These are phyloP conservation scores for Riparia riparia DNA, from an alignment of 2,113 vertebrate species.

Conservation along the genomic window DNA sequence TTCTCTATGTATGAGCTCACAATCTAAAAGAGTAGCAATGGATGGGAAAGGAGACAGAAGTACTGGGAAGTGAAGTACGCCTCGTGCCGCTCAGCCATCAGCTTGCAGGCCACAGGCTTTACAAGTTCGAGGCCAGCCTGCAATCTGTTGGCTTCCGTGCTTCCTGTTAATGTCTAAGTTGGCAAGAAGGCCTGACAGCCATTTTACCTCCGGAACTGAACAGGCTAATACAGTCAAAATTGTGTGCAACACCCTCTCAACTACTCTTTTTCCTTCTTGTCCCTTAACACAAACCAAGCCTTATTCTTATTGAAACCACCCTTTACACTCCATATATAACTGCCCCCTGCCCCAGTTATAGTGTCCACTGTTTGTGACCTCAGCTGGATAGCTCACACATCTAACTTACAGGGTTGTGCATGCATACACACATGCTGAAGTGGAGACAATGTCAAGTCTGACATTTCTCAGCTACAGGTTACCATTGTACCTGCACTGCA, in stretches of 20 bases:
- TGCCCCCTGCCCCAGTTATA: fast-evolving
- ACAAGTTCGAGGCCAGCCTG: fast-evolving
- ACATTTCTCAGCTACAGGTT: background rate
- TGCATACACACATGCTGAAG: background rate
- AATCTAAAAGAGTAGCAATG: background rate
- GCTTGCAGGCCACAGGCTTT: background rate
- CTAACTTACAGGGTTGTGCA: background rate
- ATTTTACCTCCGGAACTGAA: background rate
- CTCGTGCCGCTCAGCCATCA: background rate
- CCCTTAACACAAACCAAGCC: background rate
- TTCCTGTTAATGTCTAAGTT: background rate
- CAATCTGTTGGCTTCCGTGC: background rate
- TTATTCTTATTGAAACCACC: background rate
- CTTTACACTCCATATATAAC: background rate
- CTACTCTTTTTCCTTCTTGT: background rate
- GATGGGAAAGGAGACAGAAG: background rate
- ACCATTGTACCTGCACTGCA: background rate
- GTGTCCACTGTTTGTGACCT: background rate
- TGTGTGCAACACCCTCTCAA: fast-evolving
- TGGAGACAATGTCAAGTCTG: background rate
- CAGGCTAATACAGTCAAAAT: background rate
- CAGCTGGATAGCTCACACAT: background rate
- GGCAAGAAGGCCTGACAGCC: background rate
- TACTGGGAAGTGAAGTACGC: fast-evolving
- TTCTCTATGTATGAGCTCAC: background rate